phyloP scores from a whole-genome alignment of 2,113 vertebrate genomes.

The Phaethon lepturus region DNA sequence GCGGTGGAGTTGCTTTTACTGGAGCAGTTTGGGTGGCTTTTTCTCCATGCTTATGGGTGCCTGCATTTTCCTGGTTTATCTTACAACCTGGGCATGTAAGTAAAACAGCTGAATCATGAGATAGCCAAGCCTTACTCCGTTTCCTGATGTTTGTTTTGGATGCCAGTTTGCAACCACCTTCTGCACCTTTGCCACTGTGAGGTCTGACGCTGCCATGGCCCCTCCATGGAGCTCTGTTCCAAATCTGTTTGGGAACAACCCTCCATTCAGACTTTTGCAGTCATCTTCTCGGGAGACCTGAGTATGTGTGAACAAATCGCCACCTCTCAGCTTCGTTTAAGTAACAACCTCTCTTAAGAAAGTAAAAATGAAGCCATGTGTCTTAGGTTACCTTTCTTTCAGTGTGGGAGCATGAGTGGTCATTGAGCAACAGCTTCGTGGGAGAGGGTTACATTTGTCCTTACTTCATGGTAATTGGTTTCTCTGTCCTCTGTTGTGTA shows the following conservation, averaged over 20 bases:
- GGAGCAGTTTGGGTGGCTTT: neutral
- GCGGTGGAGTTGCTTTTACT: too few species aligned
- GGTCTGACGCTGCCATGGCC: too few species aligned
- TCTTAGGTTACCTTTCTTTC: neutral
- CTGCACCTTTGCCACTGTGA: neutral
- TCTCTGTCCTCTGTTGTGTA: neutral
- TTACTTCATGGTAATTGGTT: neutral
- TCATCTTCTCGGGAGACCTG: neutral
- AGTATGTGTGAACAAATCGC: neutral
- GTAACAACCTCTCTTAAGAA: neutral
- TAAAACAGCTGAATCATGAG: neutral
- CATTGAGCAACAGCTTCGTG: neutral
- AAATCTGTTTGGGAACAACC: neutral
- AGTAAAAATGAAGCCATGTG: neutral
- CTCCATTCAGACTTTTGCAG: neutral
- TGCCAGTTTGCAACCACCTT: neutral
- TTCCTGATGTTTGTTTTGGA: neutral
- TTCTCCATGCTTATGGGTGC: neutral
- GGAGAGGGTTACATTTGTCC: too few species aligned
- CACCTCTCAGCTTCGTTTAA: neutral
- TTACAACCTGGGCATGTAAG: neutral
- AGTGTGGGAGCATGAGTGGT: neutral
- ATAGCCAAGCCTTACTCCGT: neutral
- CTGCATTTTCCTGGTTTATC: neutral
- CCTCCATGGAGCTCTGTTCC: fast-evolving